Evolutionary conservation across 2,888 invertebrate genomes (phyloP), one percentile per base, ranked within the genome.

Genomic region (Agonopterix heracliana): DNA sequence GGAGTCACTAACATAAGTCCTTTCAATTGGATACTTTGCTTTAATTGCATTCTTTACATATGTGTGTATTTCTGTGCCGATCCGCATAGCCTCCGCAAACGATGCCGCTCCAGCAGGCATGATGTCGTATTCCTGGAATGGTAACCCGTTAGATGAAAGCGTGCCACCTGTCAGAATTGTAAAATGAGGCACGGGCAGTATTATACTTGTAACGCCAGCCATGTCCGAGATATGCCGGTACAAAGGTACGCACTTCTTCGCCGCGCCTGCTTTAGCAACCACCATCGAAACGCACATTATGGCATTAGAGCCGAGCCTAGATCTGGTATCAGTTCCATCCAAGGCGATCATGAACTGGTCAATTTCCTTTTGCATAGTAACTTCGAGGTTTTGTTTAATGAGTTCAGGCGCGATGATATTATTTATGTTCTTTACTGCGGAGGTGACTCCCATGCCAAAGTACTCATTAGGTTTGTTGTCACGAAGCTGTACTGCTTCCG

Each of bases 101-200:
- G 93, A 93, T 2, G 90, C 71, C 10, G 98, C 99, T 35, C 99
- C 98, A 46, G 95, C 95, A 17, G 98, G 98, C 63, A 98, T 90
- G 61, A 98, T 94, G 92, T 94, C 94, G 85, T 98, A 98, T 82
- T 98, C 98, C 82, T 97, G 97, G 93, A 97, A 96, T 48, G 97
- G 96, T 62, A 97, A 82, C 71, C 97, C 97, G 85, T 99, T 99
- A 50, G 98, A 98, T 59, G 99, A 96, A 66, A 99, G 96, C 14
- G 94, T 94, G 14, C 99, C 99, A 48, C 99, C 99, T 65, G 97
- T 98, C 80, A 99, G 96, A 11, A 98, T 96, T 70, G 98, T 98
- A 81, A 99, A 97, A 46, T 98, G 98, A 12, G 99, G 99, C 2
- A 97, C 97, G 3, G 99, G 99, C 47, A 99, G 90, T 61, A 98